A percentile compares a stretch with the other conserved stretches of the same genome.
Evolutionary conservation across 2,797 vertebrate genomes (phyloP).

Genomic region (Gambusia yucatana): DNA sequence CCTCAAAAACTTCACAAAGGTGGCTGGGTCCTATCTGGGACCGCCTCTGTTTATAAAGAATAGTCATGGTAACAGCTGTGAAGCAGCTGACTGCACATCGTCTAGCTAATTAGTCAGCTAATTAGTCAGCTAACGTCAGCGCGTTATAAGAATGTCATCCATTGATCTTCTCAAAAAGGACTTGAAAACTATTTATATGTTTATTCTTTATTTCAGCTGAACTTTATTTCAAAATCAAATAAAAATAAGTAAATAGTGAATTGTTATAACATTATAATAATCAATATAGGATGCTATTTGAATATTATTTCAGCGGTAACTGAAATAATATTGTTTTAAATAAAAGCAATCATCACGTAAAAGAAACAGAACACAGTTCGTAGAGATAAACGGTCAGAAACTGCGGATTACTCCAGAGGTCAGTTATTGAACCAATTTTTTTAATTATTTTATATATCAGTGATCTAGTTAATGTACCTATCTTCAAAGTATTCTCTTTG

Average conservation of each 20-base stretch:
- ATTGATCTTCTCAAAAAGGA: background rate
- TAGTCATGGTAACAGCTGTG: background rate
- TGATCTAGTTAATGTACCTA: no score
- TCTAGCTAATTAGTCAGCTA: background rate
- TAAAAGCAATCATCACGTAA: background rate
- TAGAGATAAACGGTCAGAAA: no score
- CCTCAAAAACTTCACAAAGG: no score
- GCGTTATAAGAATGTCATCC: background rate
- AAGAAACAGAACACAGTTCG: no score
- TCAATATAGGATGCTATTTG: background rate
- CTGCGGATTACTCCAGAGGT: no score
- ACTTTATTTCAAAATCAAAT: background rate
- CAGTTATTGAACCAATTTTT: no score
- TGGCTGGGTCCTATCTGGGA: no score
- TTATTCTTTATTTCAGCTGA: background rate
- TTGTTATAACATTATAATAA: background rate
- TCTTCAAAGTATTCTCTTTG: no score
- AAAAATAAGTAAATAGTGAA: background rate
- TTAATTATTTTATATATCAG: no score
- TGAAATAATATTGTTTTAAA: background rate
- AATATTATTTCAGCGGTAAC: background rate
- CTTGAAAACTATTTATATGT: background rate
- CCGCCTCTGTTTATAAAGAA: no score
- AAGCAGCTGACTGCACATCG: background rate
- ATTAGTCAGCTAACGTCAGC: background rate